Conservation (phyloP, 2,797 vertebrate genomes). For the Enteromius mattozi region DNA sequence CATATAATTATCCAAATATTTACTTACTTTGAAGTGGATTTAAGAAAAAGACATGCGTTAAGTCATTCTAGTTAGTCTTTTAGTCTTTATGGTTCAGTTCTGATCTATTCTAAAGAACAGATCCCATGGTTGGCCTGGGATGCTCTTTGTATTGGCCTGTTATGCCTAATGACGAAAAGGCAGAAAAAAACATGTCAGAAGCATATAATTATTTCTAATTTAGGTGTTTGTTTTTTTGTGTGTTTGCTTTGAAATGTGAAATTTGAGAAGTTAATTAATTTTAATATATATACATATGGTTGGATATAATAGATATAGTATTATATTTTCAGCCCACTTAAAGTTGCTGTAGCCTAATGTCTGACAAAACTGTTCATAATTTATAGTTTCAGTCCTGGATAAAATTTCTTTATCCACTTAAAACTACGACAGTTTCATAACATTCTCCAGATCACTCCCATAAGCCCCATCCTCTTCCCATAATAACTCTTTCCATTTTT, state of each 20-base stretch:
- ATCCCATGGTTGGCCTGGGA: not conserved
- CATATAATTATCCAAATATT: not conserved
- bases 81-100: not conserved
- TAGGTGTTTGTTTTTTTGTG: not conserved
- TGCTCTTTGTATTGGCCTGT: not conserved
- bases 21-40: not conserved
- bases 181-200: not conserved
- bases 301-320: not conserved
- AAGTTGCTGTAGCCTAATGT: not conserved
- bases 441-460: constrained; percentile 29
- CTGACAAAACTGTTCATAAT: not conserved
- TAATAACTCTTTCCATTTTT: constrained; percentile 18
- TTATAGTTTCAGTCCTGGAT: not conserved
- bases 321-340: not conserved
- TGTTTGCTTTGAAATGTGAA: not conserved
- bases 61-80: not conserved
- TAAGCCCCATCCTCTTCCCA: constrained; percentile 40
- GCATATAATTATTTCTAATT: not conserved
- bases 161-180: too few species aligned
- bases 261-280: not conserved
- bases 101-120: not conserved
- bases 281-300: not conserved
- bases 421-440: constrained; percentile 26
- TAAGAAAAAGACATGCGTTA: not conserved
- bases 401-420: not conserved